Evolutionary conservation across 2,113 vertebrate species (phyloP).

Genomic region (Caranx ignobilis): DNA sequence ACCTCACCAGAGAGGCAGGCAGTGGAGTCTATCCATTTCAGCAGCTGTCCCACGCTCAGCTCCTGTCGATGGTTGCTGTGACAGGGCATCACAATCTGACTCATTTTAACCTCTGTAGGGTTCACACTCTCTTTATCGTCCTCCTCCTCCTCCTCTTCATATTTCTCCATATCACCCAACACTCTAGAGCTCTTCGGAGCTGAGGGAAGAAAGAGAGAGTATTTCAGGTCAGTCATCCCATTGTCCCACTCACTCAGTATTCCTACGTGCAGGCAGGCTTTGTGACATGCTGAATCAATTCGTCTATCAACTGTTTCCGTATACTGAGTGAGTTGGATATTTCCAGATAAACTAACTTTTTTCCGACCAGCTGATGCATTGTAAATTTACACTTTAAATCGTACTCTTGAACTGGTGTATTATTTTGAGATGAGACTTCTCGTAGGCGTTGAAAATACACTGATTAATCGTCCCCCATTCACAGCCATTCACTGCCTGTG

Average conservation of each 20-base stretch:
- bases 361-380: too few relatives aligned
- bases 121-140: slow-evolving; percentile 74
- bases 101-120: slow-evolving; percentile 94
- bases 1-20: slow-evolving; percentile 92
- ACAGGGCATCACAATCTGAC: slow-evolving; percentile 94
- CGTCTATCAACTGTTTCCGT: too few relatives aligned
- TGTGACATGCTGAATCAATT: too few relatives aligned
- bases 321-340: too few relatives aligned
- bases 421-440: too few relatives aligned
- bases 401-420: too few relatives aligned
- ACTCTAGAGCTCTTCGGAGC: slow-evolving; percentile 20
- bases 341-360: too few relatives aligned
- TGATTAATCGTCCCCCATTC: too few relatives aligned
- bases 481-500: too few relatives aligned
- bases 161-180: slow-evolving; percentile 2
- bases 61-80: slow-evolving; percentile 92
- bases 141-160: slow-evolving; percentile 62
- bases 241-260: neutral
- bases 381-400: too few relatives aligned
- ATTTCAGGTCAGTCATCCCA: neutral
- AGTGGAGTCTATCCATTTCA: slow-evolving; percentile 96
- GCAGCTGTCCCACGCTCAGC: slow-evolving; percentile 92
- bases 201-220: neutral
- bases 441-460: too few relatives aligned
- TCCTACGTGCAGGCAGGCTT: too few relatives aligned